Evolutionary conservation across 23 tunicate genomes (phyloP).

Genomic region (Clavelina lepadiformis): DNA sequence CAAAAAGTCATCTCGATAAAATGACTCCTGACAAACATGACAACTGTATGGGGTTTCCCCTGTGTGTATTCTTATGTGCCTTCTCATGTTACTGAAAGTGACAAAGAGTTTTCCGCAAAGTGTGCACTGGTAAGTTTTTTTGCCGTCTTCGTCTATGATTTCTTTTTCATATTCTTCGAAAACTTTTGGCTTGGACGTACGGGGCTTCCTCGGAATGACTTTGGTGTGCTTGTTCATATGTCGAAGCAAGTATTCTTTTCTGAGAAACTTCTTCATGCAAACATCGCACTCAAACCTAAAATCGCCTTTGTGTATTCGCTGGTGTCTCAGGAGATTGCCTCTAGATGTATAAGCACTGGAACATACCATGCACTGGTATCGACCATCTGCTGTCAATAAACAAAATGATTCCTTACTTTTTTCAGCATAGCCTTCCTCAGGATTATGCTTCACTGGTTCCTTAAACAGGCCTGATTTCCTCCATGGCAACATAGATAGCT

Average conservation of each 20-base stretch:
- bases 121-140: background rate
- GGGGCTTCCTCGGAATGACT: background rate
- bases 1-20: slow-evolving; percentile 17
- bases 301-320: background rate
- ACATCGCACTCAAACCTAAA: slow-evolving; percentile 1
- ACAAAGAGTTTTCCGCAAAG: slow-evolving; percentile 5
- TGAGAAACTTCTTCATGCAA: background rate
- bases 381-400: too few relatives aligned
- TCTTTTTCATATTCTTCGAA: too few relatives aligned
- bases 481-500: too few relatives aligned
- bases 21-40: slow-evolving; percentile 5
- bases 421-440: too few relatives aligned
- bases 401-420: too few relatives aligned
- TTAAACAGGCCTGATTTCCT: too few relatives aligned
- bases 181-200: background rate
- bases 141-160: background rate
- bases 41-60: slow-evolving; percentile 28
- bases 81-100: background rate
- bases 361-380: background rate
- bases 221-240: slow-evolving; percentile 9
- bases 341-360: background rate
- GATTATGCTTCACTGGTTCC: too few relatives aligned
- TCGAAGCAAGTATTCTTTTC: slow-evolving; percentile 5
- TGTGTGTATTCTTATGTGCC: slow-evolving; percentile 17
- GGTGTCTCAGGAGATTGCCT: background rate